These are phyloP conservation scores for Sisyra terminalis DNA, from an alignment of 2,888 invertebrate species.

Conservation along the genomic window DNA sequence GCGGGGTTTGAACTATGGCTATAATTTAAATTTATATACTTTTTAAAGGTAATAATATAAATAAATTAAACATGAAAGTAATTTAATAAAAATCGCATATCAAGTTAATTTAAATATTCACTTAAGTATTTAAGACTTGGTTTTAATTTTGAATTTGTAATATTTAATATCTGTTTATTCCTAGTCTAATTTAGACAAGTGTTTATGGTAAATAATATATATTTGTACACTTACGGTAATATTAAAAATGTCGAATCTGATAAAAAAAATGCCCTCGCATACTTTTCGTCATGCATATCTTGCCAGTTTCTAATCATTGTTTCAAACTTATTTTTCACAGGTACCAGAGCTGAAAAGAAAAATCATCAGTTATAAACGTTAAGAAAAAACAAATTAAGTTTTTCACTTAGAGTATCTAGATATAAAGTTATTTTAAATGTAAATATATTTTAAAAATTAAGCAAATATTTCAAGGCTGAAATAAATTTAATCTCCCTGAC, in stretches of 20 bases:
- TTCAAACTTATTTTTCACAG: conserved; percentile 52
- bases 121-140: too few species aligned
- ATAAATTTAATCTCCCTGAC: too few species aligned
- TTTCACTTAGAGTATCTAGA: neutral
- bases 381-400: too few species aligned
- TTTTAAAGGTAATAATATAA: too few species aligned
- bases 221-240: conserved; percentile 2
- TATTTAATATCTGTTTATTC: too few species aligned
- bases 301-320: conserved; percentile 55
- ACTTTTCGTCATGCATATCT: conserved; percentile 66
- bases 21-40: too few species aligned
- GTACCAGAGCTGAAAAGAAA: conserved; percentile 48
- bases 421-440: conserved; percentile 4
- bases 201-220: conserved; percentile 2
- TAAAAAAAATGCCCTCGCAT: conserved; percentile 42
- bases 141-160: too few species aligned
- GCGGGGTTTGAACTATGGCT: too few species aligned
- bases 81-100: too few species aligned
- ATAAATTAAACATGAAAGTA: too few species aligned
- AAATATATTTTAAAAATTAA: neutral
- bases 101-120: too few species aligned
- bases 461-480: neutral
- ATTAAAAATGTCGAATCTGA: conserved; percentile 9
- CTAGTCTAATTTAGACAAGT: neutral
- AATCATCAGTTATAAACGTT: conserved; percentile 8